Conservation (phyloP, 2,888 invertebrate genomes). For the Meta bourneti region DNA sequence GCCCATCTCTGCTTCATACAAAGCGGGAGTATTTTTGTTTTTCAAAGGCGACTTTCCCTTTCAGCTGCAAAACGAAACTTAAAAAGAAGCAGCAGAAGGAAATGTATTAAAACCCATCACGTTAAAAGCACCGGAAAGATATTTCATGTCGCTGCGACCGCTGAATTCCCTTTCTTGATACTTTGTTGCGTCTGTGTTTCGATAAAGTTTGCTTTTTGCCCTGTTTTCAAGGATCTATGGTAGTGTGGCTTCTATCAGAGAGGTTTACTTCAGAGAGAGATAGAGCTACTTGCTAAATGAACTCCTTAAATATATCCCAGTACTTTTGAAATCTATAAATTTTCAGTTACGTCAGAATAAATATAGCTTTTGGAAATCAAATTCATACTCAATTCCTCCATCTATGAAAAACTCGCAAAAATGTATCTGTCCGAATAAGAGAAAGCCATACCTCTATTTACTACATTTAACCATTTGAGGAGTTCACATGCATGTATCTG, state of each 20-base stretch:
- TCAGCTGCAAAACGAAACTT: background rate
- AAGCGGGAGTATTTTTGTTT: background rate
- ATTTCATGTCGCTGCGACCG: conserved; percentile 9
- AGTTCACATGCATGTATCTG: no score
- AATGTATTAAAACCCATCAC: conserved; percentile 54
- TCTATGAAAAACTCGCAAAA: no score
- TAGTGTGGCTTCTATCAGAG: background rate
- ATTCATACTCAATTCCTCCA: no score
- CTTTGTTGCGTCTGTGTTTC: background rate
- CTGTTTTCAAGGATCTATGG: background rate
- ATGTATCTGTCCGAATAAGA: no score
- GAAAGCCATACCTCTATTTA: no score
- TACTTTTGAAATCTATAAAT: no score
- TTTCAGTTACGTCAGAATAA: no score
- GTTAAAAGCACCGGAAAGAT: conserved; percentile 58
- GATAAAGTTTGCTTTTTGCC: background rate
- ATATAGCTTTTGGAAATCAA: no score
- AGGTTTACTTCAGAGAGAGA: background rate
- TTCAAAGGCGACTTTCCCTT: background rate
- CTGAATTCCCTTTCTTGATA: background rate
- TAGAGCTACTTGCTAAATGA: background rate
- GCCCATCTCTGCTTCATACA: no score
- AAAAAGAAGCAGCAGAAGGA: background rate
- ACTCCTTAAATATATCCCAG: background rate
- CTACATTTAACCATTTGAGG: no score